A percentile compares a stretch with the other conserved stretches of the same genome.
phyloP scores from a whole-genome alignment of 2,888 invertebrate genomes.

The Drosophila hamatofila region DNA sequence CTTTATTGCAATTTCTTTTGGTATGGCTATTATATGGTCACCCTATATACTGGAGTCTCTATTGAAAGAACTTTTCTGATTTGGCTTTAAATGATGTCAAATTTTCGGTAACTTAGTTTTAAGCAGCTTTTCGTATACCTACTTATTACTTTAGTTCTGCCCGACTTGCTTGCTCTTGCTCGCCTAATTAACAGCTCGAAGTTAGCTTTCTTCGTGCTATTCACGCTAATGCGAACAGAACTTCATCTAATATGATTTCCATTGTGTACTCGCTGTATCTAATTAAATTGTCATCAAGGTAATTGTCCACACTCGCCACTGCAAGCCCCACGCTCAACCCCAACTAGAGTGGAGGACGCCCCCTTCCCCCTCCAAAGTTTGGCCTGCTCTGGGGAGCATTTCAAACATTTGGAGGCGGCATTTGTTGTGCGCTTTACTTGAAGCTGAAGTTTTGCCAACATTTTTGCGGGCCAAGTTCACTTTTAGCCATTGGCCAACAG shows the following conservation, averaged over 20 bases:
- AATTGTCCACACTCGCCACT: not conserved
- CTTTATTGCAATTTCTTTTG: not conserved
- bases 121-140: not conserved
- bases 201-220: not conserved
- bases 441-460: conserved; percentile 19
- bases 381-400: conserved; percentile 6
- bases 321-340: not conserved
- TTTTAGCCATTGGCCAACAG: conserved; percentile 20
- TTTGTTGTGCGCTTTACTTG: conserved; percentile 11
- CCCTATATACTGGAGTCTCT: not conserved
- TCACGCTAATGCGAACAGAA: conserved; percentile 6
- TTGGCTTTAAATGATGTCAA: not conserved
- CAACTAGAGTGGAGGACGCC: not conserved
- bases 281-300: conserved; percentile 36
- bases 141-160: not conserved
- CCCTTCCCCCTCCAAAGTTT: not conserved
- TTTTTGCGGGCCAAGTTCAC: conserved; percentile 34
- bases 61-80: not conserved
- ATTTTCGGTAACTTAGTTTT: not conserved
- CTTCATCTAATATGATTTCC: conserved; percentile 6
- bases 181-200: not conserved
- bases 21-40: not conserved
- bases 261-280: conserved; percentile 6
- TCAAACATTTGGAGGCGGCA: conserved; percentile 1
- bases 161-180: not conserved